Conservation (phyloP, 2,113 vertebrate species). For the Pyrgilauda ruficollis region DNA sequence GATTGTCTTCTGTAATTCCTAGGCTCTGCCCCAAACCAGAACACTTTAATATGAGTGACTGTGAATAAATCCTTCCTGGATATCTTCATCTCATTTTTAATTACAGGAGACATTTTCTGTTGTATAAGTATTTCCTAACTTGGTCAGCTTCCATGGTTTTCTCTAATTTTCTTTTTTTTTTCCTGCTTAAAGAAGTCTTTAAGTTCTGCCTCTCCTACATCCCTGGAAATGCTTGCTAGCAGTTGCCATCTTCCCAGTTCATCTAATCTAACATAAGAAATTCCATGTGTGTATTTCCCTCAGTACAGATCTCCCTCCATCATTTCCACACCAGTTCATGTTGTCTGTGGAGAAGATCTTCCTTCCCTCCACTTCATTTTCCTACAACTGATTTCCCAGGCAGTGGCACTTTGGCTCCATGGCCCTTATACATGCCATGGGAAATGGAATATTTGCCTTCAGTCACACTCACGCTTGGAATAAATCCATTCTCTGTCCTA, state of each 20-base stretch:
- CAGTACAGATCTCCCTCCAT: background rate
- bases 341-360: background rate
- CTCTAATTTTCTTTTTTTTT: background rate
- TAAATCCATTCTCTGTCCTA: background rate
- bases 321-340: background rate
- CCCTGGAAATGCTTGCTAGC: background rate
- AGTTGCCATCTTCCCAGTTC: background rate
- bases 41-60: rapidly evolving
- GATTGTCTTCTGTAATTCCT: background rate
- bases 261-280: background rate
- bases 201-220: background rate
- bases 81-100: background rate
- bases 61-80: background rate
- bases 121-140: background rate
- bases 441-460: background rate
- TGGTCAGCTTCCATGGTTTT: background rate
- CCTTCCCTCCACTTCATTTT: background rate
- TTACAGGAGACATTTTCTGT: background rate
- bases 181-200: background rate
- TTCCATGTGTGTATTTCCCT: background rate
- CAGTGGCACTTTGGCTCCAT: background rate
- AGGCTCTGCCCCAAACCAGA: background rate
- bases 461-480: background rate
- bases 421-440: background rate
- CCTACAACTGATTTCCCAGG: background rate